Percentiles rank a stretch among this genome's conserved stretches.
Evolutionary conservation across 1,140 invertebrate genomes (phyloP).

Genomic region (Aleiodes sp.): DNA sequence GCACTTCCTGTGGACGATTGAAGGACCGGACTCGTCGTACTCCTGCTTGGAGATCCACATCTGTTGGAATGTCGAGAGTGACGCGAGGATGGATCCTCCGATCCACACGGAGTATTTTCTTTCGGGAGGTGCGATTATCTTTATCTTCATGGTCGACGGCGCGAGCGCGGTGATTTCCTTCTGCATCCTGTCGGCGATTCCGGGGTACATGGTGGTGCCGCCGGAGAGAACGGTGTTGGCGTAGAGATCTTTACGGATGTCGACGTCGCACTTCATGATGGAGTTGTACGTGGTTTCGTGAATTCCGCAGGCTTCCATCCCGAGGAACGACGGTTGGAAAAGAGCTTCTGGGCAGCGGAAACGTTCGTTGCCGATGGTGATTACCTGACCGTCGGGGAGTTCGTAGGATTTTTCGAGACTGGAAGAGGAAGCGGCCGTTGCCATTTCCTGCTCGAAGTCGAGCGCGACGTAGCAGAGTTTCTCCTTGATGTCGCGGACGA

Average conservation of each 20-base stretch:
- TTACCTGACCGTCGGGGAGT: conserved; percentile 94
- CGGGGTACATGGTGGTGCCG: conserved; percentile 97
- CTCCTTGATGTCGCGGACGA: conserved; percentile 95
- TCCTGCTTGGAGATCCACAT: conserved; percentile 98
- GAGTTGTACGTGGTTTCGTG: conserved; percentile 96
- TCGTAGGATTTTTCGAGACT: conserved; percentile 95
- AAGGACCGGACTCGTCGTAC: conserved; percentile 93
- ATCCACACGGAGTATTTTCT: conserved; percentile 89
- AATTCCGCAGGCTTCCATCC: conserved; percentile 95
- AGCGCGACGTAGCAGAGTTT: conserved; percentile 91
- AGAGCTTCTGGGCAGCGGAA: conserved; percentile 98
- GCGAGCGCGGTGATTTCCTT: conserved; percentile 82
- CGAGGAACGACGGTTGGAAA: conserved; percentile 95
- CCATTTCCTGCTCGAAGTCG: conserved; percentile 96
- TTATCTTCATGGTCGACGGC: conserved; percentile 81
- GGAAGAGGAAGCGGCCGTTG: conserved; percentile 88
- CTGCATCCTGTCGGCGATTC: conserved; percentile 81
- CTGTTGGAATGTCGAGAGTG: conserved; percentile 89
- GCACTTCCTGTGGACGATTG: conserved; percentile 95
- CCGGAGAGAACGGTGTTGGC: conserved; percentile 96
- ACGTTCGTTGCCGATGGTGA: conserved; percentile 95
- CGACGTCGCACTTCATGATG: conserved; percentile 97
- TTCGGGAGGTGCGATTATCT: conserved; percentile 86
- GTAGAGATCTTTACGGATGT: conserved; percentile 94
- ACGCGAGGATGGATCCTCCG: conserved; percentile 86